Percentiles rank a stretch among this genome's conserved stretches.
These are phyloP conservation scores for Zoroaster sp. DNA, from an alignment of 53 echinoderm and acorn worm species.

Conservation along the genomic window DNA sequence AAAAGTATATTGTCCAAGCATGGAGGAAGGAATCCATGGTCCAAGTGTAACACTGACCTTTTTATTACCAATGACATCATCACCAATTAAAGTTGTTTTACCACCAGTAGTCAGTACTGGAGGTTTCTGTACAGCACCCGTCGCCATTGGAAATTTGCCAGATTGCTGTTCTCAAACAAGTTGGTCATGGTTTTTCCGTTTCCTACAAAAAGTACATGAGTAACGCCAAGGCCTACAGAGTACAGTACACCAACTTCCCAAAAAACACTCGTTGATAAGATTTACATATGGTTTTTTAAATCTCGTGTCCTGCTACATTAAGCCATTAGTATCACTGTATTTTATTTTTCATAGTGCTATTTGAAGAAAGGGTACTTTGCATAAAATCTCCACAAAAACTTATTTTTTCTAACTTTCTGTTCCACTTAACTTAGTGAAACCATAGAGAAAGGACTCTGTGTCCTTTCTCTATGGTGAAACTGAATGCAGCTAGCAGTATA, in stretches of 20 bases:
- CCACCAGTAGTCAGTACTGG: slow-evolving; percentile 83
- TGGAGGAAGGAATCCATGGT: no score
- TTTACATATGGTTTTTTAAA: no score
- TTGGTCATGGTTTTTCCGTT: background rate
- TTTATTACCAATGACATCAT: slow-evolving; percentile 90
- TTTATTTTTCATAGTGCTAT: no score
- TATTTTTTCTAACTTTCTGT: background rate
- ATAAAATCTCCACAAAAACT: background rate
- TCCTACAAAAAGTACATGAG: background rate
- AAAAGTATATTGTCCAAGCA: no score
- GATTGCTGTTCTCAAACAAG: background rate
- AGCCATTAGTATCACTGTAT: no score
- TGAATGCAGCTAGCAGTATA: background rate
- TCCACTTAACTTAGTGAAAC: no score
- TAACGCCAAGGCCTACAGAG: background rate
- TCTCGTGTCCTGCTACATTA: no score
- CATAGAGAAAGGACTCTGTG: no score
- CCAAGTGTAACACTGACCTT: slow-evolving; percentile 51
- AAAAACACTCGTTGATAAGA: no score
- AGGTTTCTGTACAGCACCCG: slow-evolving; percentile 35
- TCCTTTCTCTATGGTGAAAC: background rate
- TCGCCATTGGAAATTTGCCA: slow-evolving; percentile 10
- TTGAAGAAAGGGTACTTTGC: no score
- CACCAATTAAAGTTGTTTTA: slow-evolving; percentile 87
- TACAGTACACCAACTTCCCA: no score